These are phyloP conservation scores for Leucania comma DNA, from an alignment of 2,888 invertebrate species.

Conservation along the genomic window DNA sequence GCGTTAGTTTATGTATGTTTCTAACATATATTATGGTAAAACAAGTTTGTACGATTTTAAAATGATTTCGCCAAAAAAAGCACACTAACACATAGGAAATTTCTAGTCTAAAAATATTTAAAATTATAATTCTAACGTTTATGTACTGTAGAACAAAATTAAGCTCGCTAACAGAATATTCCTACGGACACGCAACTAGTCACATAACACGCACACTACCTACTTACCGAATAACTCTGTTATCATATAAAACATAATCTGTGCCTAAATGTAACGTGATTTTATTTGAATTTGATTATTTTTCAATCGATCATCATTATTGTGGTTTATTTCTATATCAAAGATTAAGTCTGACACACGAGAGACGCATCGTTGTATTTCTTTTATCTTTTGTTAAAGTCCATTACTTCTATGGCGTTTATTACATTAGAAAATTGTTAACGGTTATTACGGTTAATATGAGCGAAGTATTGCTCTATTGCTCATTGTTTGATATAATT, in stretches of 20 bases:
- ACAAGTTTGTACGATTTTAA: no score
- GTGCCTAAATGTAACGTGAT: slow-evolving; percentile 29
- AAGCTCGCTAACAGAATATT: no score
- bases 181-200: no score
- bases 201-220: not conserved
- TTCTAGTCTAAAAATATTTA: no score
- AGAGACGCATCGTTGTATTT: not conserved
- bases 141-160: no score
- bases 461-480: not conserved
- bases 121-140: no score
- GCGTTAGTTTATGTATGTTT: no score
- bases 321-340: slow-evolving; percentile 12
- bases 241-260: slow-evolving; percentile 30
- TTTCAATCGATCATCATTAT: slow-evolving; percentile 50
- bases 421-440: slow-evolving; percentile 16
- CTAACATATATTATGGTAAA: no score
- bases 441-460: slow-evolving; percentile 28
- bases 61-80: no score
- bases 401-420: not conserved
- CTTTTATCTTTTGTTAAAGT: slow-evolving; percentile 4
- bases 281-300: slow-evolving; percentile 24
- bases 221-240: not conserved
- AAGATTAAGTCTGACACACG: slow-evolving; percentile 17
- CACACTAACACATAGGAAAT: no score
- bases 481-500: not conserved